phyloP scores from a whole-genome alignment of 2,113 vertebrate species.

The Phyllostomus discolor region DNA sequence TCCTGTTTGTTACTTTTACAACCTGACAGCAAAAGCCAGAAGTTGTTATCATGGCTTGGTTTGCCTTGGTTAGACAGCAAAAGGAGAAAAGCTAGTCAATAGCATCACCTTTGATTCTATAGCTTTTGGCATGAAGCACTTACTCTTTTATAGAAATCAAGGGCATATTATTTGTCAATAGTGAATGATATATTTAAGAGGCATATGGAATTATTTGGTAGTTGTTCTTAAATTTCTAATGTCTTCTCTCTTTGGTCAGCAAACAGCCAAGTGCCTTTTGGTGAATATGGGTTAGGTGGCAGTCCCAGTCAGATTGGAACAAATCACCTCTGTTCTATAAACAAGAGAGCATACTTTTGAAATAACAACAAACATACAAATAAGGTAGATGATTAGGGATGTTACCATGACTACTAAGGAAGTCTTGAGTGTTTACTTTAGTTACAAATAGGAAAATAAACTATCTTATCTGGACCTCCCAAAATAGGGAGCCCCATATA shows the following conservation, averaged over 20 bases:
- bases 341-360: background rate
- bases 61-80: background rate
- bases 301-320: background rate
- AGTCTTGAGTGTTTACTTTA: background rate
- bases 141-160: background rate
- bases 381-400: background rate
- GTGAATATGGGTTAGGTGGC: background rate
- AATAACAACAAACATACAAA: background rate
- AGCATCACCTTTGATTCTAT: background rate
- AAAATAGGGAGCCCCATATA: background rate
- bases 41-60: background rate
- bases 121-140: background rate
- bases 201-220: background rate
- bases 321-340: background rate
- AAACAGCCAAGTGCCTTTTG: background rate
- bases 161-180: background rate
- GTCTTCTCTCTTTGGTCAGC: background rate
- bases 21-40: background rate
- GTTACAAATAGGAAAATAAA: background rate
- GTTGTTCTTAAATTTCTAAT: background rate
- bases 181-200: background rate
- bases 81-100: background rate
- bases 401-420: background rate
- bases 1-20: background rate
- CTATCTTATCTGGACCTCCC: background rate